Percentiles rank a stretch among this genome's conserved stretches.
Evolutionary conservation across 2,113 vertebrate species (phyloP).

Genomic region (Protobothrops mucrosquamatus): DNA sequence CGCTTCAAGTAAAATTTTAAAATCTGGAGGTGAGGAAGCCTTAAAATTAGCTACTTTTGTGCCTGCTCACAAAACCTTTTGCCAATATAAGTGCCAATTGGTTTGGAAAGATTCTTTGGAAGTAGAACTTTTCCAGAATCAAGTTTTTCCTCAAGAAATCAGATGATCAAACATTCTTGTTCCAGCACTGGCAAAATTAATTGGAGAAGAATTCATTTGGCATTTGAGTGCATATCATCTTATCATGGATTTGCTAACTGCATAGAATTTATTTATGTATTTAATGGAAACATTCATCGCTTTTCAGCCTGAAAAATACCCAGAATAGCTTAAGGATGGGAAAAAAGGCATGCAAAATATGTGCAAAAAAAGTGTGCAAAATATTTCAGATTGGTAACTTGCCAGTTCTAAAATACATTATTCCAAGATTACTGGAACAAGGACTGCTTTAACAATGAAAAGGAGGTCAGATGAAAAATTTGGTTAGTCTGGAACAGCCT

Average conservation of each 20-base stretch:
- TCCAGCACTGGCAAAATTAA: neutral
- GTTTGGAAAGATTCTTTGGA: neutral
- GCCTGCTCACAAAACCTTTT: neutral
- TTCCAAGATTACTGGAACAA: neutral
- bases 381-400: neutral
- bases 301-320: neutral
- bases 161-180: neutral
- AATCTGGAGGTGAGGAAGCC: neutral
- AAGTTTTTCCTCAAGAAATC: conserved; percentile 3
- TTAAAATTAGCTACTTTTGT: neutral
- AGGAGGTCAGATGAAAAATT: neutral
- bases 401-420: neutral
- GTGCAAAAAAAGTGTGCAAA: neutral
- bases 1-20: neutral
- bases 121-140: neutral
- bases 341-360: too few species aligned
- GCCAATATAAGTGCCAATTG: neutral
- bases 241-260: neutral
- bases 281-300: neutral
- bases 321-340: neutral
- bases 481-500: neutral
- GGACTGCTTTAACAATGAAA: neutral
- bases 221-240: neutral
- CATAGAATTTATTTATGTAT: neutral
- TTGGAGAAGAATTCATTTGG: neutral